Conservation (phyloP, 2,888 invertebrate species). For the Rhodophaea formosa region DNA sequence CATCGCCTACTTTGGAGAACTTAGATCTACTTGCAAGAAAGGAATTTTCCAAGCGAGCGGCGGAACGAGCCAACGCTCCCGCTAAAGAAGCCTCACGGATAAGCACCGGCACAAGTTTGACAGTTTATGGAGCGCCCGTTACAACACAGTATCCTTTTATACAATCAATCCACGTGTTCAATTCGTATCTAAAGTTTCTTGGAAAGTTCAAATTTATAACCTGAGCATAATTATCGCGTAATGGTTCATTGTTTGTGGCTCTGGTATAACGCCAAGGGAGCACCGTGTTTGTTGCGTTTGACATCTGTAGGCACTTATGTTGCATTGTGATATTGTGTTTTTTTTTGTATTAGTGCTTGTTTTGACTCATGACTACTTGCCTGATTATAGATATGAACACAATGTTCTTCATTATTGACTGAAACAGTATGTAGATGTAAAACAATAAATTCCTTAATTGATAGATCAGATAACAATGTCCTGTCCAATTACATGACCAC, state of each 20-base stretch:
- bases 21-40: constrained; percentile 84
- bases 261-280: constrained; percentile 11
- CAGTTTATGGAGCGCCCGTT: constrained; percentile 60
- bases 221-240: constrained; percentile 5
- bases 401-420: too few relatives aligned
- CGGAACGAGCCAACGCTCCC: constrained; percentile 53
- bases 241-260: constrained; percentile 12
- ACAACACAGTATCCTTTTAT: constrained; percentile 69
- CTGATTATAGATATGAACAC: background rate
- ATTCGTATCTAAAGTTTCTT: constrained; percentile 24
- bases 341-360: background rate
- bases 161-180: constrained; percentile 56
- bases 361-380: background rate
- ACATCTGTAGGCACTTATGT: background rate
- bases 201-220: constrained; percentile 15
- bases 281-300: background rate
- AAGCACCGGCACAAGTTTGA: constrained; percentile 64
- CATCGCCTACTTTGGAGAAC: constrained; percentile 81
- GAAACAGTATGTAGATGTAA: background rate
- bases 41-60: constrained; percentile 80
- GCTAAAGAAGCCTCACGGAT: constrained; percentile 56
- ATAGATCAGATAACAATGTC: constrained; percentile 70
- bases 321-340: background rate
- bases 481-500: constrained; percentile 67
- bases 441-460: constrained; percentile 40